Conservation (phyloP, 2,113 vertebrate genomes). For the Rhinoderma darwinii region DNA sequence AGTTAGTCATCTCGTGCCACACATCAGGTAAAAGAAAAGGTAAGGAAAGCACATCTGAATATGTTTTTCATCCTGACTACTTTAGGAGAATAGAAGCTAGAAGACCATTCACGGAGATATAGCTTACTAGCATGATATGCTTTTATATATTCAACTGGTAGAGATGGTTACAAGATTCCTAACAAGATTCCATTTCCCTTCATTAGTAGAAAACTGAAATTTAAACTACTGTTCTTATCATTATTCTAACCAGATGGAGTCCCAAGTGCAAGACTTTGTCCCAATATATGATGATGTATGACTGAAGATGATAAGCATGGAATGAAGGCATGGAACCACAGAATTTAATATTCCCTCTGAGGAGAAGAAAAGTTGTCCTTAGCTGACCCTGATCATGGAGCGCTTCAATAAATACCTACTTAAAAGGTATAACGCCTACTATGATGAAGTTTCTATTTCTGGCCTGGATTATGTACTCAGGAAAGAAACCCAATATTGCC, state of each 20-base stretch:
- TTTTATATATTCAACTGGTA: neutral
- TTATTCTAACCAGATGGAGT: conserved; percentile 5
- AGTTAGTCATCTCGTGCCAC: too few relatives aligned
- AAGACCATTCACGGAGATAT: too few relatives aligned
- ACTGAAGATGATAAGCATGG: conserved; percentile 8
- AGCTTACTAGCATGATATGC: neutral
- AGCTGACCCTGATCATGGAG: neutral
- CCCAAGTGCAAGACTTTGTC: neutral
- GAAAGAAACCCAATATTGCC: too few relatives aligned
- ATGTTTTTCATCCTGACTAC: too few relatives aligned
- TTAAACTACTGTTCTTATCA: conserved; percentile 11
- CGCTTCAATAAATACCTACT: neutral
- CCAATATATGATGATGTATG: neutral
- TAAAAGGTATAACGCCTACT: neutral
- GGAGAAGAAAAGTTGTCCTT: conserved; percentile 27
- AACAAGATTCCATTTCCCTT: neutral
- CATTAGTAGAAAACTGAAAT: neutral
- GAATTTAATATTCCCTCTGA: conserved; percentile 30
- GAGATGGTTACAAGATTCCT: neutral
- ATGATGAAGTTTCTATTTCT: too few relatives aligned
- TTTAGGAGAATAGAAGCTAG: too few relatives aligned
- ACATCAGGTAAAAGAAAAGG: too few relatives aligned
- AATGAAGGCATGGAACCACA: neutral
- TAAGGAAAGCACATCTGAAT: too few relatives aligned
- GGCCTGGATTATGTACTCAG: too few relatives aligned